Percentiles rank a stretch among this genome's conserved stretches.
phyloP scores from a whole-genome alignment of 53 echinoderm and acorn worm genomes.

The Zoroaster sp. region DNA sequence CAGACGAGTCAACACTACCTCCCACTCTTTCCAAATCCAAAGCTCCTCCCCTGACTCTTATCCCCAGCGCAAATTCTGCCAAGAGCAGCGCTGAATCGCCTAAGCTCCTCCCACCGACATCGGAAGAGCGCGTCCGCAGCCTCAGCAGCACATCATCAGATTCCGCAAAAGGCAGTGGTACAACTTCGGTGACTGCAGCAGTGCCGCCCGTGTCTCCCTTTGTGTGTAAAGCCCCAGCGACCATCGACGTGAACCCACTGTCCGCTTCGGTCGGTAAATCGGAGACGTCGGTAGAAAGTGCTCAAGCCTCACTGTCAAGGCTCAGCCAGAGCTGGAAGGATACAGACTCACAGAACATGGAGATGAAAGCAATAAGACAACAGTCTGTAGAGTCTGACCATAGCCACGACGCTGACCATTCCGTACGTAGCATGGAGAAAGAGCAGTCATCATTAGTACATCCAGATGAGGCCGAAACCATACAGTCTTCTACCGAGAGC shows the following conservation, averaged over 20 bases:
- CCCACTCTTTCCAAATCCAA: constrained; percentile 79
- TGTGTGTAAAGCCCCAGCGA: constrained; percentile 41
- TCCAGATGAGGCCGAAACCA: neutral
- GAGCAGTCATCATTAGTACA: neutral
- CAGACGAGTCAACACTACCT: constrained; percentile 41
- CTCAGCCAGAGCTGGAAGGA: constrained; percentile 71
- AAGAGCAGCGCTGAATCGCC: constrained; percentile 63
- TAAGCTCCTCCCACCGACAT: constrained; percentile 83
- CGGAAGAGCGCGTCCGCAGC: constrained; percentile 80
- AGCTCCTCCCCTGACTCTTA: constrained; percentile 81
- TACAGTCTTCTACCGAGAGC: neutral
- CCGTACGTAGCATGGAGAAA: neutral
- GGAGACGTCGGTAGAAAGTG: constrained; percentile 66
- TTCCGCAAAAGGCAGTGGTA: neutral
- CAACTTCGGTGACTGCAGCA: neutral
- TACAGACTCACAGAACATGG: constrained; percentile 36
- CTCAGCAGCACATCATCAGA: constrained; percentile 53
- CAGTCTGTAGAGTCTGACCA: neutral
- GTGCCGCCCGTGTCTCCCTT: constrained; percentile 10
- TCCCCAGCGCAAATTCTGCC: constrained; percentile 42
- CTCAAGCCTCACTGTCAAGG: constrained; percentile 76
- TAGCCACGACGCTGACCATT: neutral
- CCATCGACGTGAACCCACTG: constrained; percentile 70
- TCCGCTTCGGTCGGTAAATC: constrained; percentile 63
- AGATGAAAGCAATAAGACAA: constrained; percentile 53